Evolutionary conservation across 2,113 vertebrate species (phyloP).

Genomic region (Nanorana parkeri): DNA sequence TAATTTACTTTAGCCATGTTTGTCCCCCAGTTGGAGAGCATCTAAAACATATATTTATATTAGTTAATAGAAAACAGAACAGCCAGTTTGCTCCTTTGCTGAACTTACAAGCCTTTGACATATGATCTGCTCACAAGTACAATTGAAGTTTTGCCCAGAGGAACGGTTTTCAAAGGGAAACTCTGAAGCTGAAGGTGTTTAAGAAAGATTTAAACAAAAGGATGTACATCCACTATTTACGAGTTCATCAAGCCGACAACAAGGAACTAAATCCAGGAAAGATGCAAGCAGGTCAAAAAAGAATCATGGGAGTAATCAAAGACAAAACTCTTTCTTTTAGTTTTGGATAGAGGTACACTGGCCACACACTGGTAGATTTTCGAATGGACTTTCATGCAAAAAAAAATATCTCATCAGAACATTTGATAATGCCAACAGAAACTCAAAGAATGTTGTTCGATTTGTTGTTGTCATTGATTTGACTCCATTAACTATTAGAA

Average conservation of each 20-base stretch:
- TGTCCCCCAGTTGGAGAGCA: conserved; percentile 6
- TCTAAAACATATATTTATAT: conserved; percentile 26
- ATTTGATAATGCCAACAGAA: too few species aligned
- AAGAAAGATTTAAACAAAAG: conserved; percentile 12
- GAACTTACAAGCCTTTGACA: conserved; percentile 39
- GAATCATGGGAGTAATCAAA: too few species aligned
- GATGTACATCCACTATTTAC: not conserved
- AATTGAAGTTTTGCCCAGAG: conserved; percentile 28
- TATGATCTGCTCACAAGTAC: conserved; percentile 30
- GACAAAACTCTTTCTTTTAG: too few species aligned
- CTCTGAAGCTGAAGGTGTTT: not conserved
- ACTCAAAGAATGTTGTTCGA: too few species aligned
- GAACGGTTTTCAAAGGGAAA: conserved; percentile 1
- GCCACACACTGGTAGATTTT: too few species aligned
- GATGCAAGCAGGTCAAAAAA: not conserved
- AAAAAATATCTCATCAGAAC: too few species aligned
- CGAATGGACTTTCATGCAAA: too few species aligned
- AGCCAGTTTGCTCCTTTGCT: conserved; percentile 33
- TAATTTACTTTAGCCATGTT: conserved; percentile 15
- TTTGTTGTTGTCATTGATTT: too few species aligned
- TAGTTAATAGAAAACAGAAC: conserved; percentile 50
- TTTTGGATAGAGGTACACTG: too few species aligned
- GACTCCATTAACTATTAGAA: too few species aligned
- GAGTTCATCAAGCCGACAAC: not conserved
- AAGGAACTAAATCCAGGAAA: not conserved